Conservation (phyloP, 1,140 invertebrate species). For the Pseudomyrmex concolor region DNA sequence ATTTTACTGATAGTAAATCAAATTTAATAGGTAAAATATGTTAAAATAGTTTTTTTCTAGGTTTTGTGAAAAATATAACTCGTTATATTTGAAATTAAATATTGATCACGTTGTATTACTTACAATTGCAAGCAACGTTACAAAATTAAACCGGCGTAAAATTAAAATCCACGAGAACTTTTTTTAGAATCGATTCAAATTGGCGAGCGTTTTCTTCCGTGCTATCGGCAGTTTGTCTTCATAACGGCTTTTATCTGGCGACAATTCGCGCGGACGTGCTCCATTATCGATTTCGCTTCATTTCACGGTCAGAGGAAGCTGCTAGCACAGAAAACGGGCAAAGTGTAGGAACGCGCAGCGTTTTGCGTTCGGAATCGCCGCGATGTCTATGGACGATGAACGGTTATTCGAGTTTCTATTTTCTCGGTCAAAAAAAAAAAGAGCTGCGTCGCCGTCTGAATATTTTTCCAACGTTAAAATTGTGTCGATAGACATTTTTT, state of each 20-base stretch:
- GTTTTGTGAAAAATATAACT: background rate
- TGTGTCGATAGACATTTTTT: too few species aligned
- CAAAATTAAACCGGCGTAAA: background rate
- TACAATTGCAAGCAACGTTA: background rate
- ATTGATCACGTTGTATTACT: too few species aligned
- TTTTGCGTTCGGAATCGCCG: conserved; percentile 59
- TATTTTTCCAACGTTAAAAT: background rate
- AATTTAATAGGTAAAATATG: too few species aligned
- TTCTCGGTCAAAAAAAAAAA: conserved; percentile 26
- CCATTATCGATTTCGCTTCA: conserved; percentile 75
- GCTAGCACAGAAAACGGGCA: background rate
- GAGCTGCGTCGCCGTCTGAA: background rate
- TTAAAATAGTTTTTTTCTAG: too few species aligned
- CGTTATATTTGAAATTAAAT: background rate
- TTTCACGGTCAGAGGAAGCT: conserved; percentile 63
- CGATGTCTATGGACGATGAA: conserved; percentile 62
- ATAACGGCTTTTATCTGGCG: conserved; percentile 71
- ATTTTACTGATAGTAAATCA: background rate
- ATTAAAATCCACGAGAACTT: background rate
- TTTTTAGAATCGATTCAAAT: conserved; percentile 23
- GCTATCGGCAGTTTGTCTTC: conserved; percentile 67
- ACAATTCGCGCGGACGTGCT: conserved; percentile 69
- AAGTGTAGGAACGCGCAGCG: conserved; percentile 49
- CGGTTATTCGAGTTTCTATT: conserved; percentile 67
- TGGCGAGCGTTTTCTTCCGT: conserved; percentile 14